phyloP scores from a whole-genome alignment of 1,140 invertebrate genomes.

The Hyphantria cunea region DNA sequence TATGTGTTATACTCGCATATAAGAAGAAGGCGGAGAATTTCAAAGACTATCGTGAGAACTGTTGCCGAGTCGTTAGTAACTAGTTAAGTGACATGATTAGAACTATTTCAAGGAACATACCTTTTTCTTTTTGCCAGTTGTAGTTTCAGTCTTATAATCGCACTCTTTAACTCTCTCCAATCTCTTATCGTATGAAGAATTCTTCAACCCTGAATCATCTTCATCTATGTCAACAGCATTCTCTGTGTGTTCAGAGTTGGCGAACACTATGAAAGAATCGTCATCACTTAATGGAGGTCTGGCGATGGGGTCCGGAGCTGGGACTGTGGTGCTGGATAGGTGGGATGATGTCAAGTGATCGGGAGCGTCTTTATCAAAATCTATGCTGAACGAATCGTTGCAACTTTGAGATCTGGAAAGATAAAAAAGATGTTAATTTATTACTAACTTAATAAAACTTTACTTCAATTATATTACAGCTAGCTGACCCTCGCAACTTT shows the following conservation, averaged over 20 bases:
- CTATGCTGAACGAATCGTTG: slow-evolving; percentile 75
- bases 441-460: too few relatives aligned
- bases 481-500: too few relatives aligned
- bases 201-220: slow-evolving; percentile 35
- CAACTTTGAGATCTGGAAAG: slow-evolving; percentile 68
- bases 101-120: slow-evolving; percentile 39
- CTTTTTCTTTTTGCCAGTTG: slow-evolving; percentile 57
- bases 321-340: background rate
- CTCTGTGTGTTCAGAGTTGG: slow-evolving; percentile 40
- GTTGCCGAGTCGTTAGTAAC: too few relatives aligned
- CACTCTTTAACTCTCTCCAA: slow-evolving; percentile 58
- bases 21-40: too few relatives aligned
- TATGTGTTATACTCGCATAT: too few relatives aligned
- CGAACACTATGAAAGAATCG: slow-evolving; percentile 85
- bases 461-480: too few relatives aligned
- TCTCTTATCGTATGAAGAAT: slow-evolving; percentile 46
- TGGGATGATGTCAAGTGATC: slow-evolving; percentile 21
- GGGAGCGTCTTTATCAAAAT: slow-evolving; percentile 62
- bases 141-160: slow-evolving; percentile 47
- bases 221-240: background rate
- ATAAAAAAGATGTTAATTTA: background rate
- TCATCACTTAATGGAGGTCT: slow-evolving; percentile 49
- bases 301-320: slow-evolving; percentile 20
- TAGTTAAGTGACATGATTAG: too few relatives aligned
- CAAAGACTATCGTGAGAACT: too few relatives aligned